Base-by-base conservation (phyloP, 2,797 vertebrate species). In the Mormyrus hasselquistii region DNA sequence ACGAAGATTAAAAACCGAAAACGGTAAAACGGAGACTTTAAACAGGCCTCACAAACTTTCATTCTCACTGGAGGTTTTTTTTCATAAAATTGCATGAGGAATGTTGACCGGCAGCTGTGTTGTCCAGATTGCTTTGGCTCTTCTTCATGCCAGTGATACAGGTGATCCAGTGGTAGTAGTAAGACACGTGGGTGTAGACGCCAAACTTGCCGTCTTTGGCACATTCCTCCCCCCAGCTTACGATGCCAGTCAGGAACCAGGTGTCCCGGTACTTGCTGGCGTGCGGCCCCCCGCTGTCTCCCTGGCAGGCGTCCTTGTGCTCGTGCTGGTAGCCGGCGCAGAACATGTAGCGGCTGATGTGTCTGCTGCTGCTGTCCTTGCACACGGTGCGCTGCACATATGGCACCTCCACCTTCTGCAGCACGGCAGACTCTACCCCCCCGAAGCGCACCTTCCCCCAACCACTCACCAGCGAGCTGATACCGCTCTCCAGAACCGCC, bases 161-260 rank as follows among this genome's bases (percentile, higher is more conserved):
- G 79, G 86, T 92, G 91, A 97, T 95, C 96, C 96, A 94, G 6
- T 88, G 0, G 90, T 94, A 94, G 34, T 98, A 99, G n/a, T 90
- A 92, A 0, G 97, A 97, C 2, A 99, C 91, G n/a, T 95, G 95
- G 44, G 99, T 99, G 93, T 99, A 99, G 91, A 99, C 53, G 89
- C 99, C 98, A 0, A 97, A 99, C 92, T 97, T 99, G 0, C 96
- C 97, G 0, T 96, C 94, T 87, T 92, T 91, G 89, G 98, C 99
- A 0, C 99, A 99, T 5, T 97, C 96, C 91, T 99, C 98, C 0
- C 99, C 99, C 99, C 99, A 99, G 93, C 98, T 99, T 89, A 98
- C 96, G 53, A 99, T 96, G 16, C 99, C 99, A 0, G 98, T 99
- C 82, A 99, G 95, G 91, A 99, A 99, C 96, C 95, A 98, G 2